A percentile compares a stretch with the other conserved stretches of the same genome.
These are phyloP conservation scores for Sus cebifrons DNA, from an alignment of 2,797 vertebrate species.

Conservation along the genomic window DNA sequence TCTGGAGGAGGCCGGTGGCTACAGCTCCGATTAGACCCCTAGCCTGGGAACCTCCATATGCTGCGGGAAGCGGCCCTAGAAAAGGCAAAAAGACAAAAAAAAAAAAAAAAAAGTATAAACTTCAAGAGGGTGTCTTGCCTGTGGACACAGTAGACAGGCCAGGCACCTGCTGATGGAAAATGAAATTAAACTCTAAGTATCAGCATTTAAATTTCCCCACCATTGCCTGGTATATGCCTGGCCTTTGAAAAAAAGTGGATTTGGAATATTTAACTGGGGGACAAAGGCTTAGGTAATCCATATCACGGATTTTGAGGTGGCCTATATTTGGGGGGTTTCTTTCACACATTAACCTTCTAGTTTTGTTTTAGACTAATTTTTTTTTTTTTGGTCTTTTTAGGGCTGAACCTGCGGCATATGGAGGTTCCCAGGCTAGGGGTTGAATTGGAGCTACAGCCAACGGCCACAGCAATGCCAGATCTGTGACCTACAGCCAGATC, in stretches of 20 bases:
- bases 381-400: not conserved
- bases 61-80: too few species aligned
- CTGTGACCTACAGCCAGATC: too few species aligned
- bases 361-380: conserved; percentile 23
- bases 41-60: too few species aligned
- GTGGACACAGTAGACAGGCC: not conserved
- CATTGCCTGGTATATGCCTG: not conserved
- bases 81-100: too few species aligned
- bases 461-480: too few species aligned
- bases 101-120: too few species aligned
- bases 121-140: not conserved
- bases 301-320: not conserved
- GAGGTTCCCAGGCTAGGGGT: too few species aligned
- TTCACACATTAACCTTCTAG: not conserved
- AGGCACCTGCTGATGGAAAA: conserved; percentile 43
- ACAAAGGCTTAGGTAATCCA: conserved; percentile 9
- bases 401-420: too few species aligned
- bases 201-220: conserved; percentile 32
- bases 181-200: not conserved
- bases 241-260: not conserved
- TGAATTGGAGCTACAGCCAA: too few species aligned
- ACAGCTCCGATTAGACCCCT: too few species aligned
- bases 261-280: conserved; percentile 48
- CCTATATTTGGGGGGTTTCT: conserved; percentile 7
- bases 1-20: too few species aligned